These are phyloP conservation scores for Pelochelys cantorii DNA, from an alignment of 2,797 vertebrate genomes.

Conservation along the genomic window DNA sequence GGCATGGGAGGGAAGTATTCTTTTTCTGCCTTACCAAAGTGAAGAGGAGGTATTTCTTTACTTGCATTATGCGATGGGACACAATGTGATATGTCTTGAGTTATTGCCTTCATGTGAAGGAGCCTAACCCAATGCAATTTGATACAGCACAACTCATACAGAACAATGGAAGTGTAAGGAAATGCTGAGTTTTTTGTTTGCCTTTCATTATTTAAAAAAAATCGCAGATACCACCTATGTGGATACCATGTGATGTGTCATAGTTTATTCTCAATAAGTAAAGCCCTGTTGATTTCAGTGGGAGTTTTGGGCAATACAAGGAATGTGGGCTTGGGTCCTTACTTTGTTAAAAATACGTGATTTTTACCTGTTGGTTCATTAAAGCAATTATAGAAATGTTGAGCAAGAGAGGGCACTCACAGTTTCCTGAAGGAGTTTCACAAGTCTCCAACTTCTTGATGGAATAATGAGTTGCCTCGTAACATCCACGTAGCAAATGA, in stretches of 20 bases:
- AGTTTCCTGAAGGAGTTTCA: neutral
- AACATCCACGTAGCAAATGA: neutral
- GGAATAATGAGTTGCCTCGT: conserved; percentile 4
- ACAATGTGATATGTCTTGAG: neutral
- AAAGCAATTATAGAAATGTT: neutral
- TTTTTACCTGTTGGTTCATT: conserved; percentile 1
- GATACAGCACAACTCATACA: neutral
- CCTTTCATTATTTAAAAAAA: conserved; percentile 21
- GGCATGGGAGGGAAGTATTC: neutral
- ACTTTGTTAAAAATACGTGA: neutral
- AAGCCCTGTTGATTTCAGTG: conserved; percentile 5
- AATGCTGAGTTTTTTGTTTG: neutral
- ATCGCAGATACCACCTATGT: neutral
- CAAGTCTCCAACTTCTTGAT: neutral
- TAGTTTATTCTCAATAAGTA: neutral
- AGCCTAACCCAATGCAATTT: neutral
- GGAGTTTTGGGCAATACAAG: neutral
- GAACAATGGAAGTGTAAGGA: conserved; percentile 7
- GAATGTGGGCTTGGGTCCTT: neutral
- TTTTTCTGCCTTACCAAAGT: conserved; percentile 2
- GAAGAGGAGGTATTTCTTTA: neutral
- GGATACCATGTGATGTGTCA: neutral
- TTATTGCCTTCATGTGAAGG: conserved; percentile 20
- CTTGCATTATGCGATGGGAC: neutral
- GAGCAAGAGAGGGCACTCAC: neutral